Percentiles rank a stretch among this genome's conserved stretches.
Conservation (phyloP, 2,888 invertebrate genomes). For the Stenotaenia linearis region DNA sequence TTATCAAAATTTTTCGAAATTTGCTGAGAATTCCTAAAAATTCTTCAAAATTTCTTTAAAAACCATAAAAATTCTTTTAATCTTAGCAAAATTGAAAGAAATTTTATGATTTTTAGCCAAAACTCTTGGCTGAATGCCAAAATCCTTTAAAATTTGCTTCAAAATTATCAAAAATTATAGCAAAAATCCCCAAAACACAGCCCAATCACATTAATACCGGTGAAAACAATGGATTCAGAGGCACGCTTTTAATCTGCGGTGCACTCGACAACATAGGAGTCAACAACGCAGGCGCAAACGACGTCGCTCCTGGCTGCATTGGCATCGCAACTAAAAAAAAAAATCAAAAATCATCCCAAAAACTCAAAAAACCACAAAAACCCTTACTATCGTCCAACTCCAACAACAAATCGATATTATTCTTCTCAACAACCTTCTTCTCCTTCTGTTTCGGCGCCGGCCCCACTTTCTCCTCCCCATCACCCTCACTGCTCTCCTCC, state of each 20-base stretch:
- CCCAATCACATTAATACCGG: too few species aligned
- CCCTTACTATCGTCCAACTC: conserved; percentile 67
- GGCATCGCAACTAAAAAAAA: conserved; percentile 24
- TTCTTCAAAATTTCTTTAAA: too few species aligned
- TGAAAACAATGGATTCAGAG: background rate
- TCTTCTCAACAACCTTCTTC: conserved; percentile 48
- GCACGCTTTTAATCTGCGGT: background rate
- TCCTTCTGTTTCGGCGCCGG: background rate
- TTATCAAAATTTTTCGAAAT: too few species aligned
- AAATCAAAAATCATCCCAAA: background rate
- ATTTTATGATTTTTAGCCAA: too few species aligned
- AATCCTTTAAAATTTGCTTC: too few species aligned
- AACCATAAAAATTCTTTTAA: too few species aligned
- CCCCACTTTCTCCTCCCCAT: background rate
- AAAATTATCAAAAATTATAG: too few species aligned
- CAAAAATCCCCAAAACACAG: too few species aligned
- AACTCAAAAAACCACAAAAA: background rate
- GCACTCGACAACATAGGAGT: conserved; percentile 58
- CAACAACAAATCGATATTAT: conserved; percentile 73
- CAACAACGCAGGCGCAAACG: conserved; percentile 53
- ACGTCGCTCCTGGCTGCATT: background rate
- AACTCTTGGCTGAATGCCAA: too few species aligned
- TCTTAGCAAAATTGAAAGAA: too few species aligned
- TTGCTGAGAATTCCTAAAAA: too few species aligned
- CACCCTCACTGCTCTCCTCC: background rate